These are phyloP conservation scores for Archocentrus centrarchus DNA, from an alignment of 2,113 vertebrate genomes.

Conservation along the genomic window DNA sequence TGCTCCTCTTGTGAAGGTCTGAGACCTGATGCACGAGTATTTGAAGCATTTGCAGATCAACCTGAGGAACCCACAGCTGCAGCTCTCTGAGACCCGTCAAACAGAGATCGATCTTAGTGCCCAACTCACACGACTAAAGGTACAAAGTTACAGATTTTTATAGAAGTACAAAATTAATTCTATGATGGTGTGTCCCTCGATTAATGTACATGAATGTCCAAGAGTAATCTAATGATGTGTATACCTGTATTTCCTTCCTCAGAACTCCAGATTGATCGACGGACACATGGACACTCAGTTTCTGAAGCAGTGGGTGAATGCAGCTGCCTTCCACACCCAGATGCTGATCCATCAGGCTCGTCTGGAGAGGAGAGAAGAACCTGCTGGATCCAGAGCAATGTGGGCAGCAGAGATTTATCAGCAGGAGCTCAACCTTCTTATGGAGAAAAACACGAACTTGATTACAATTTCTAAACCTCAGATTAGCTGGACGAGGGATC, in stretches of 20 bases:
- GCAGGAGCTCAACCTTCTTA: not conserved
- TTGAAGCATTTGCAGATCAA: slow-evolving; percentile 9
- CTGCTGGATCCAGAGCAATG: not conserved
- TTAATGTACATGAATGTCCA: too few species aligned
- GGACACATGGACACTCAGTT: not conserved
- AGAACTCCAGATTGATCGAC: not conserved
- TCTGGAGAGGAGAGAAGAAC: not conserved
- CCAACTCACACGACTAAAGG: slow-evolving; percentile 3
- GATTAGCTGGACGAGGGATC: too few species aligned
- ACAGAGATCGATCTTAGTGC: not conserved
- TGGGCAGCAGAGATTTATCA: not conserved
- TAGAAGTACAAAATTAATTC: not conserved
- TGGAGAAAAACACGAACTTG: not conserved
- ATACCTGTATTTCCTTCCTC: not conserved
- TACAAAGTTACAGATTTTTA: not conserved
- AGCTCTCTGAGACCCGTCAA: not conserved
- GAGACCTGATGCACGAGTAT: not conserved
- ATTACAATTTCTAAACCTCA: too few species aligned
- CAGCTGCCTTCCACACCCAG: slow-evolving; percentile 19
- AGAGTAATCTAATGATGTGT: too few species aligned
- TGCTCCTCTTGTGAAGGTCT: not conserved
- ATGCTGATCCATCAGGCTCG: slow-evolving; percentile 30
- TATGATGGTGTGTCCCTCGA: not conserved
- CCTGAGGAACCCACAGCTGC: not conserved
- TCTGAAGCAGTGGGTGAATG: slow-evolving; percentile 26